phyloP scores from a whole-genome alignment of 2,113 vertebrate genomes.

The Phrynocephalus versicolor region DNA sequence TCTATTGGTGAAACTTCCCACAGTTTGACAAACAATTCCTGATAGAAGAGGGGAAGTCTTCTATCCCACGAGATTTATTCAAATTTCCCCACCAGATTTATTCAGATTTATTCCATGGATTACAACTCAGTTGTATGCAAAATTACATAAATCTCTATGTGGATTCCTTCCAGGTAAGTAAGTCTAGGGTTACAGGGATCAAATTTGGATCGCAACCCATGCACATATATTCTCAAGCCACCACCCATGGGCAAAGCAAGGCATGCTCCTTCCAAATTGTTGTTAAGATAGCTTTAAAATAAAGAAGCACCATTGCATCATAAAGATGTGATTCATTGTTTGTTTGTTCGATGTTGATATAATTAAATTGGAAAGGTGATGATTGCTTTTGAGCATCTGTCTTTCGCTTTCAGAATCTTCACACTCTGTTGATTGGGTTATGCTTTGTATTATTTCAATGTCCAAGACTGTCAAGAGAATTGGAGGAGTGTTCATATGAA shows the following conservation, averaged over 20 bases:
- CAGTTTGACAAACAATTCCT: not conserved
- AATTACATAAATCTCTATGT: not conserved
- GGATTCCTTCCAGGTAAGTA: not conserved
- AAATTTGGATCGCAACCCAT: not conserved
- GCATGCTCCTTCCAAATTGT: constrained; percentile 24
- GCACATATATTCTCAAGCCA: not conserved
- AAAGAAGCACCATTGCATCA: constrained; percentile 43
- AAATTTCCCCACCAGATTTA: not conserved
- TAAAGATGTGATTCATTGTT: constrained; percentile 69
- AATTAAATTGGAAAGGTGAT: constrained; percentile 79
- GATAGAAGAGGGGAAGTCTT: not conserved
- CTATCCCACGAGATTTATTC: not conserved
- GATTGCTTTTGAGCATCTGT: constrained; percentile 80
- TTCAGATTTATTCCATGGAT: not conserved
- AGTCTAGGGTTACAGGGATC: not conserved
- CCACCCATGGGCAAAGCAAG: not conserved
- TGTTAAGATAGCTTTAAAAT: constrained; percentile 38
- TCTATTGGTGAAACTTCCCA: not conserved
- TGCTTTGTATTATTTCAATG: constrained; percentile 79
- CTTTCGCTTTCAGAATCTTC: constrained; percentile 77
- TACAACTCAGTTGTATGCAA: not conserved
- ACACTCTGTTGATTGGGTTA: constrained; percentile 82
- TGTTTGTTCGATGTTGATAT: constrained; percentile 68
- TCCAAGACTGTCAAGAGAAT: constrained; percentile 82
- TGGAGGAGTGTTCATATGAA: constrained; percentile 59